Percentiles rank a stretch among this genome's conserved stretches.
These are phyloP conservation scores for Corythornis madagascariensis DNA, from an alignment of 2,113 vertebrate genomes.

Conservation along the genomic window DNA sequence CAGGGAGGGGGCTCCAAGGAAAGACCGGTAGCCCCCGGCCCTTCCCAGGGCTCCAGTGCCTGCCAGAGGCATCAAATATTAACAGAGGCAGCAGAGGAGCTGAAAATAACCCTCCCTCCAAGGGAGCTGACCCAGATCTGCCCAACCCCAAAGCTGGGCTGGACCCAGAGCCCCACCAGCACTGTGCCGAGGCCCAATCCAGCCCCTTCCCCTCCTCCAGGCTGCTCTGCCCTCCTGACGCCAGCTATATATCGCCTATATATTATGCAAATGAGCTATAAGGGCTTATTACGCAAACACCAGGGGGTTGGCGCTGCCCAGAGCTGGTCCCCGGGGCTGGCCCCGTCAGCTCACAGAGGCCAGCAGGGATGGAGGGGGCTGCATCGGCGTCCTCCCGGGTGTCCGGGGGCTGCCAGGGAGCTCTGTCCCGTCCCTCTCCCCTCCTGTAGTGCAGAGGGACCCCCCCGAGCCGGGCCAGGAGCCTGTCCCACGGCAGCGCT, in stretches of 20 bases:
- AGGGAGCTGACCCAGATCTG: slow-evolving; percentile 58
- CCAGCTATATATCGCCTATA: not conserved
- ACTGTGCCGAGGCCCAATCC: accelerated
- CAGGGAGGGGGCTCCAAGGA: accelerated
- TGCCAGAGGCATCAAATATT: not conserved
- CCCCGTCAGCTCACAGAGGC: not conserved
- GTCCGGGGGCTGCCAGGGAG: slow-evolving; percentile 1
- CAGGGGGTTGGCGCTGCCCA: not conserved
- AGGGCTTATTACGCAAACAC: not conserved
- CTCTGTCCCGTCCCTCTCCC: not conserved
- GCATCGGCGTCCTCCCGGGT: not conserved
- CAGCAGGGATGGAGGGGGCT: not conserved
- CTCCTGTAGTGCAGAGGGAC: not conserved
- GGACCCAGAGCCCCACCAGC: not conserved
- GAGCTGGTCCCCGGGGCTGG: not conserved
- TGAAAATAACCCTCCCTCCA: slow-evolving; percentile 28
- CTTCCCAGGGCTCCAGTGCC: not conserved
- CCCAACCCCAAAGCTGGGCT: not conserved
- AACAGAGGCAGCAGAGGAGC: not conserved
- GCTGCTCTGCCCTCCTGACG: not conserved
- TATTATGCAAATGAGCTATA: slow-evolving; percentile 23
- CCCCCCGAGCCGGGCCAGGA: not conserved
- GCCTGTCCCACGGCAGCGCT: accelerated
- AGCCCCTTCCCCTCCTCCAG: not conserved
- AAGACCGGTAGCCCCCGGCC: not conserved